Percentiles rank a stretch among this genome's conserved stretches.
phyloP scores from a whole-genome alignment of 1,140 invertebrate species.

The Polypedilum vanderplanki region DNA sequence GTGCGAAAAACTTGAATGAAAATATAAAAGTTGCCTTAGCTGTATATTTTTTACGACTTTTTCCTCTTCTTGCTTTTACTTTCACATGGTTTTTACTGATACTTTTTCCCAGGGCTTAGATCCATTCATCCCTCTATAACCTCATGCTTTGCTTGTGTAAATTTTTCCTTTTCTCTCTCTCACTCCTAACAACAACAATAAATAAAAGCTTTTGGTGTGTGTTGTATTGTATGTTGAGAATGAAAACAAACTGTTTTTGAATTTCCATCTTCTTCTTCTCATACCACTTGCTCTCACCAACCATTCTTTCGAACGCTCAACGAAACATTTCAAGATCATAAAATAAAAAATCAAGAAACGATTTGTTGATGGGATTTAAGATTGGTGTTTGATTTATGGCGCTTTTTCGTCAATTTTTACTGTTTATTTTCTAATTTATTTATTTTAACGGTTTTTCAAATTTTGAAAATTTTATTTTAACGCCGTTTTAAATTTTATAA shows the following conservation, averaged over 20 bases:
- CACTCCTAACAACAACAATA: background rate
- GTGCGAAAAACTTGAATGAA: constrained; percentile 15
- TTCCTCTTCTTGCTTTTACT: constrained; percentile 9
- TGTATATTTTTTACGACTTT: constrained; percentile 14
- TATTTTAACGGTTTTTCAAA: too few species aligned
- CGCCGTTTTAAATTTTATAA: too few species aligned
- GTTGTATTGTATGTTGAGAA: background rate
- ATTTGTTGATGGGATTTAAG: too few species aligned
- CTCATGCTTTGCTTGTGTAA: background rate
- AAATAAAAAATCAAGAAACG: constrained; percentile 14
- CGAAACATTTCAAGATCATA: constrained; percentile 14
- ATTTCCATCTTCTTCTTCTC: background rate
- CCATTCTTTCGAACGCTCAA: background rate
- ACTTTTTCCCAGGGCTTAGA: constrained; percentile 3
- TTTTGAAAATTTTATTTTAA: too few species aligned
- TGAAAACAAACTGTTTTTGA: constrained; percentile 1
- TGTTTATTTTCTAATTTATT: too few species aligned
- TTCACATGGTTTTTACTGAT: constrained; percentile 17
- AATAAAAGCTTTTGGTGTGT: constrained; percentile 9
- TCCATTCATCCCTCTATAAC: background rate
- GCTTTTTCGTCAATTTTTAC: too few species aligned
- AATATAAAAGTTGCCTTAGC: background rate
- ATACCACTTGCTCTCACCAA: background rate
- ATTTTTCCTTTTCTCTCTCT: background rate
- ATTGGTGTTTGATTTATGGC: too few species aligned